These are phyloP conservation scores for Micrastur ruficollis DNA, from an alignment of 2,797 vertebrate species.

Conservation along the genomic window DNA sequence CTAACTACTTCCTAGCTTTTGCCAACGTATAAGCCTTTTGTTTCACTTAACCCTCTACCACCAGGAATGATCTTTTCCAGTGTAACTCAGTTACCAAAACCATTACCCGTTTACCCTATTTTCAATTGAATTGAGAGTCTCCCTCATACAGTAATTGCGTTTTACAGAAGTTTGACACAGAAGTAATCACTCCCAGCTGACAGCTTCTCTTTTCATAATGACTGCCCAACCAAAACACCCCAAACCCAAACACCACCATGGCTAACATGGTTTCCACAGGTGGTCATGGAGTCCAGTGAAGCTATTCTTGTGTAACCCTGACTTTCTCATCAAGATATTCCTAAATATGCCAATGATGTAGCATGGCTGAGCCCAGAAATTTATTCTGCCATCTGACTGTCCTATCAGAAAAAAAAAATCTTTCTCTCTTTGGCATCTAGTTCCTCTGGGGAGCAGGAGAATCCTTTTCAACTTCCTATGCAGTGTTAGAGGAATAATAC, in stretches of 20 bases:
- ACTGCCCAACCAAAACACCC: background rate
- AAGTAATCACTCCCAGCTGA: background rate
- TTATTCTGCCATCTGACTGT: background rate
- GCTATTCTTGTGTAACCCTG: background rate
- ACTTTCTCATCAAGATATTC: background rate
- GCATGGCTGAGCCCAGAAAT: background rate
- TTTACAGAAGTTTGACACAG: background rate
- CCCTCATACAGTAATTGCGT: background rate
- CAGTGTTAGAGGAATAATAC: conserved; percentile 28
- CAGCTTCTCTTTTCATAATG: background rate
- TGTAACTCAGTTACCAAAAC: background rate
- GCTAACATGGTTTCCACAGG: background rate
- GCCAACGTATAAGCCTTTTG: background rate
- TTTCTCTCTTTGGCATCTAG: background rate
- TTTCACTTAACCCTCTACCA: background rate
- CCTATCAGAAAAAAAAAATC: background rate
- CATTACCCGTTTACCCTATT: background rate
- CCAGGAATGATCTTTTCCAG: background rate
- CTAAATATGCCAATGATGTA: background rate
- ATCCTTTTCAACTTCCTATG: conserved; percentile 23
- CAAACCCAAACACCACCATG: background rate
- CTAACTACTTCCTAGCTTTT: background rate
- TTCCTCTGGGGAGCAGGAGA: background rate
- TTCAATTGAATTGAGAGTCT: background rate
- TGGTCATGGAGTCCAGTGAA: background rate